These are phyloP conservation scores for Drosophila ironensis DNA, from an alignment of 1,140 invertebrate species.

Conservation along the genomic window DNA sequence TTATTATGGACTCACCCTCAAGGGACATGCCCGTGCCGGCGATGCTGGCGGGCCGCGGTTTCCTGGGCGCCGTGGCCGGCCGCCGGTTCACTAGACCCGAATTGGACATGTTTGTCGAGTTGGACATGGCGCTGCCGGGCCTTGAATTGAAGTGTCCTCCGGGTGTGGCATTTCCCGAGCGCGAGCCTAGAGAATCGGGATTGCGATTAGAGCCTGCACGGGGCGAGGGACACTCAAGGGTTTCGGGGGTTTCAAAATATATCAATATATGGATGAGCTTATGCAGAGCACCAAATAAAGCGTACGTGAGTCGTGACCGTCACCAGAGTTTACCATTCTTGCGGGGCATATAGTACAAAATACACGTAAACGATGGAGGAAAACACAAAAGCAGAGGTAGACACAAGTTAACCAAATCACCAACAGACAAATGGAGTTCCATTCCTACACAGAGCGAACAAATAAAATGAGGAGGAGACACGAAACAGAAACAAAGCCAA, in stretches of 20 bases:
- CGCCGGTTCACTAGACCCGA: slow-evolving; percentile 65
- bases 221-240: background rate
- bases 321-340: slow-evolving; percentile 54
- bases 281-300: slow-evolving; percentile 54
- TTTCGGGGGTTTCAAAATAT: slow-evolving; percentile 18
- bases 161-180: slow-evolving; percentile 88
- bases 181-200: slow-evolving; percentile 57
- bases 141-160: slow-evolving; percentile 85
- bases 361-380: background rate
- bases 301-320: slow-evolving; percentile 63
- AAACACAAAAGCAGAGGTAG: slow-evolving; percentile 36
- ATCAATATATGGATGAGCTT: slow-evolving; percentile 38
- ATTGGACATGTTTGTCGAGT: slow-evolving; percentile 81
- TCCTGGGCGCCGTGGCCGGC: slow-evolving; percentile 60
- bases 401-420: slow-evolving; percentile 41
- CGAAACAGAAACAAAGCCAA: slow-evolving; percentile 33
- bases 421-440: slow-evolving; percentile 17
- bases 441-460: slow-evolving; percentile 15
- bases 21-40: slow-evolving; percentile 90
- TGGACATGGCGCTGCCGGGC: slow-evolving; percentile 90
- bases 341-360: slow-evolving; percentile 15
- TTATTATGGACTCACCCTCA: slow-evolving; percentile 77
- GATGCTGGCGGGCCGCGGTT: slow-evolving; percentile 89
- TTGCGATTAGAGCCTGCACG: slow-evolving; percentile 10
- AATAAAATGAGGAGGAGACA: slow-evolving; percentile 26